phyloP scores from a whole-genome alignment of 1,140 invertebrate genomes.

The Luehdorfia chinensis region DNA sequence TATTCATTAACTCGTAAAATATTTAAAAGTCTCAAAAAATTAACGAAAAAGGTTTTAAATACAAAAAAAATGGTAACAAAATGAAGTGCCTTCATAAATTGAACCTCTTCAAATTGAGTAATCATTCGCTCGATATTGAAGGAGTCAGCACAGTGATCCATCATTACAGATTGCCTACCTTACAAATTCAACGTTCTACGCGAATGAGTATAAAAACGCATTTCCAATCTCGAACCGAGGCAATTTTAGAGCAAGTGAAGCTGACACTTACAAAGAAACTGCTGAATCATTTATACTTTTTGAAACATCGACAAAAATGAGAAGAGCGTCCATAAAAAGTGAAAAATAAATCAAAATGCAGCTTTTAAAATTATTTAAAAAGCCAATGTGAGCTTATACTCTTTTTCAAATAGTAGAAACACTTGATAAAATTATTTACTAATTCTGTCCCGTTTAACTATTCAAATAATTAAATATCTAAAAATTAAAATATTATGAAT shows the following conservation, averaged over 20 bases:
- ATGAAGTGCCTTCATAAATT: slow-evolving; percentile 15
- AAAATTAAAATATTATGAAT: no score
- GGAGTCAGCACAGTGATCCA: slow-evolving; percentile 37
- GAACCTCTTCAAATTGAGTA: slow-evolving; percentile 26
- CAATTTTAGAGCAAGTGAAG: slow-evolving; percentile 37
- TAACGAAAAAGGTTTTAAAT: neutral
- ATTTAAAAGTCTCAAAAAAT: slow-evolving; percentile 1
- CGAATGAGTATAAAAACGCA: slow-evolving; percentile 42
- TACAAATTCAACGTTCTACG: slow-evolving; percentile 38
- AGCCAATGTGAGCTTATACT: no score
- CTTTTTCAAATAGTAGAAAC: no score
- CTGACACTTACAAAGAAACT: slow-evolving; percentile 33
- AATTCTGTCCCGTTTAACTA: no score
- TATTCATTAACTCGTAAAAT: slow-evolving; percentile 2
- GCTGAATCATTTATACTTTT: slow-evolving; percentile 33
- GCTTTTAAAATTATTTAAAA: no score
- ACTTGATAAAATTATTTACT: no score
- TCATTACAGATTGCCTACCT: slow-evolving; percentile 37
- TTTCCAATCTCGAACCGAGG: slow-evolving; percentile 35
- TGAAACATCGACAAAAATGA: slow-evolving; percentile 27
- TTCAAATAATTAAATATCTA: no score
- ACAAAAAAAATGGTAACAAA: slow-evolving; percentile 7
- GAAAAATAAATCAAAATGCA: no score
- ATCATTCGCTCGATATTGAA: slow-evolving; percentile 37
- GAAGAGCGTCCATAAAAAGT: slow-evolving; percentile 23